Conservation (phyloP, 2,113 vertebrate genomes). For the Solea solea region DNA sequence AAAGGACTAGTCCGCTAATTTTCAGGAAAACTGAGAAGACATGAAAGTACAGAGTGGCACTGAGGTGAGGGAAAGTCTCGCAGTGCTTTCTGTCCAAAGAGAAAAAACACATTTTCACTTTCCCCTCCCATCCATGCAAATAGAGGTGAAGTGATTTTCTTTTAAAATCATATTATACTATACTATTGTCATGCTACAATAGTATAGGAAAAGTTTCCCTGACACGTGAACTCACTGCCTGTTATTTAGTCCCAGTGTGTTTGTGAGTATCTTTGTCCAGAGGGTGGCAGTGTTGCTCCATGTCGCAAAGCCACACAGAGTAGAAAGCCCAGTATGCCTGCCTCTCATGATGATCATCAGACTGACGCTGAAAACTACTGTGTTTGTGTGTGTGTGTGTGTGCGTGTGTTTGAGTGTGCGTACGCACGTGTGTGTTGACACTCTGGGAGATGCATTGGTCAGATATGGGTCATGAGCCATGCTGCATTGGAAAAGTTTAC, state of each 20-base stretch:
- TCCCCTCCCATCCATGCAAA: too few species aligned
- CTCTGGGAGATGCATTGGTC: not conserved
- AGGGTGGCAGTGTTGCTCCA: slow-evolving; percentile 16
- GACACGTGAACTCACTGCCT: too few species aligned
- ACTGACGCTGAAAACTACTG: not conserved
- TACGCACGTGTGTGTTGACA: not conserved
- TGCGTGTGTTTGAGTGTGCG: not conserved
- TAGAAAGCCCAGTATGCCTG: not conserved
- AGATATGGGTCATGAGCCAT: slow-evolving; percentile 1
- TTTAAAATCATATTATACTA: too few species aligned
- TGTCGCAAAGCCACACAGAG: not conserved
- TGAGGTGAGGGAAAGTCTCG: too few species aligned
- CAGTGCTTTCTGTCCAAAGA: too few species aligned
- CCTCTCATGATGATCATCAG: not conserved
- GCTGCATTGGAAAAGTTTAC: not conserved
- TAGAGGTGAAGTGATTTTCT: too few species aligned
- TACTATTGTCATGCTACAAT: too few species aligned
- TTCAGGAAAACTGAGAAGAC: too few species aligned
- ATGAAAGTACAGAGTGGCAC: too few species aligned
- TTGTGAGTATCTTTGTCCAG: not conserved
- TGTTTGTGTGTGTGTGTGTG: not conserved
- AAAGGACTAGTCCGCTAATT: too few species aligned
- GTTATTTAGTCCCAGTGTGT: not conserved
- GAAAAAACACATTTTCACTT: too few species aligned
- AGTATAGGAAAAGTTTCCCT: too few species aligned